These are phyloP conservation scores for Pseudomyrmex dendroicus DNA, from an alignment of 1,140 invertebrate genomes.

Conservation along the genomic window DNA sequence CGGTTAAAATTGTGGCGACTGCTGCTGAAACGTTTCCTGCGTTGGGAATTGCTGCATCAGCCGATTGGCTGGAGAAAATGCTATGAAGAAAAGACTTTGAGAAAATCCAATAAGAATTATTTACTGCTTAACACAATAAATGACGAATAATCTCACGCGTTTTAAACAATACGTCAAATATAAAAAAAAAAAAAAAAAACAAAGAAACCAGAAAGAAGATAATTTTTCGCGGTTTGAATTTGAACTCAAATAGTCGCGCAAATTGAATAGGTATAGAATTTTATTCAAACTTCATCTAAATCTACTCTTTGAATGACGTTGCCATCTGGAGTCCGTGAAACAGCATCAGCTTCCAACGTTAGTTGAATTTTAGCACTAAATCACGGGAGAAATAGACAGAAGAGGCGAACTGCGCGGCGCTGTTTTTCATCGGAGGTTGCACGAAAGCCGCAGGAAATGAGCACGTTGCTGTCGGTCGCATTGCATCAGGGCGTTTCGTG, in stretches of 20 bases:
- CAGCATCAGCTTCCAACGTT: conserved; percentile 9
- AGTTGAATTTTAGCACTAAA: conserved; percentile 35
- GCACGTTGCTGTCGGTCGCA: neutral
- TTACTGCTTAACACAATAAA: neutral
- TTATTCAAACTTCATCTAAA: conserved; percentile 21
- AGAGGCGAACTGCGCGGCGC: conserved; percentile 9
- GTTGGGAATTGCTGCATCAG: neutral
- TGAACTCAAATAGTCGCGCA: too few relatives aligned
- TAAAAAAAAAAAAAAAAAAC: too few relatives aligned
- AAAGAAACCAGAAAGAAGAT: neutral
- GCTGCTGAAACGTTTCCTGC: conserved; percentile 49
- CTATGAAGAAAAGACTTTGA: neutral
- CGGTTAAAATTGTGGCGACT: conserved; percentile 46
- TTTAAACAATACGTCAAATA: too few relatives aligned
- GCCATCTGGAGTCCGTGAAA: conserved; percentile 35
- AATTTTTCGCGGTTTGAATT: neutral
- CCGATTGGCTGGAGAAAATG: conserved; percentile 14
- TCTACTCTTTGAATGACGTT: conserved; percentile 6
- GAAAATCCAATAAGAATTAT: conserved; percentile 11
- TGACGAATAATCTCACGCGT: too few relatives aligned
- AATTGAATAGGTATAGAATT: conserved; percentile 3
- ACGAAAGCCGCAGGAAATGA: conserved; percentile 29
- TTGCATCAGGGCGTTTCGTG: conserved; percentile 1
- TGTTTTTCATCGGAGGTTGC: conserved; percentile 32
- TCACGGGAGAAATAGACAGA: conserved; percentile 44